Evolutionary conservation across 1,140 invertebrate genomes (phyloP), one percentile per base, ranked within the genome.

Genomic region (Orussus abietinus): DNA sequence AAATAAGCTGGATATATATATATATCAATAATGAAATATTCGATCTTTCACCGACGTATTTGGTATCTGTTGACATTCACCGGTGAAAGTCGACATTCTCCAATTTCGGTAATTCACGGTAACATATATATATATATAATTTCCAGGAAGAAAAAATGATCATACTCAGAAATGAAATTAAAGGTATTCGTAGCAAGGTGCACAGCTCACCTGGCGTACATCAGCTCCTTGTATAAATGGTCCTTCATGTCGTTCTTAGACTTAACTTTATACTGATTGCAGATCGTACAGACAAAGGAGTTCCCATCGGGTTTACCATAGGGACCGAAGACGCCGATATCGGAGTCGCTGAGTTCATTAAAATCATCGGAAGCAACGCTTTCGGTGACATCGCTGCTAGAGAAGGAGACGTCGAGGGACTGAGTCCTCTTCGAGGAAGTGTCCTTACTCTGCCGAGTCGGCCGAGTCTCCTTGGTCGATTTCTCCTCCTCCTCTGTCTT

Each of bases 181-280:
- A n/a, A n/a, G n/a, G n/a, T n/a, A n/a, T n/a, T n/a, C n/a, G n/a
- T n/a, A n/a, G n/a, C n/a, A n/a, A n/a, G n/a, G n/a, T n/a, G n/a
- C n/a, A n/a, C n/a, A n/a, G n/a, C 48, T 57, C 55, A 76, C 71
- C 69, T 75, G 10, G 63, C 55, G 47, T 79, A 80, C 15, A 75
- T 69, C 3, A 79, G 48, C 47, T 81, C 79, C 14, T 75, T 66
- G 36, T 69, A 80, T 15, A 82, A 46, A 57, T 82, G 80, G 45
- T 76, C 70, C 9, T 70, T 58, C 45, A 81, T 72, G 21, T 78
- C 74, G 3, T 68, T 57, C n/a, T 72, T 67, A 21, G 73, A 72
- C 13, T 66, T 76, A 0, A 75, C 71, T 36, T 72, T 74, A 44
- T 74, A 80, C 5, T 57, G 44, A 5, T 64, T 55, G 43, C 80